Evolutionary conservation across 2,888 invertebrate species (phyloP).

Genomic region (Steinernema scapterisci): DNA sequence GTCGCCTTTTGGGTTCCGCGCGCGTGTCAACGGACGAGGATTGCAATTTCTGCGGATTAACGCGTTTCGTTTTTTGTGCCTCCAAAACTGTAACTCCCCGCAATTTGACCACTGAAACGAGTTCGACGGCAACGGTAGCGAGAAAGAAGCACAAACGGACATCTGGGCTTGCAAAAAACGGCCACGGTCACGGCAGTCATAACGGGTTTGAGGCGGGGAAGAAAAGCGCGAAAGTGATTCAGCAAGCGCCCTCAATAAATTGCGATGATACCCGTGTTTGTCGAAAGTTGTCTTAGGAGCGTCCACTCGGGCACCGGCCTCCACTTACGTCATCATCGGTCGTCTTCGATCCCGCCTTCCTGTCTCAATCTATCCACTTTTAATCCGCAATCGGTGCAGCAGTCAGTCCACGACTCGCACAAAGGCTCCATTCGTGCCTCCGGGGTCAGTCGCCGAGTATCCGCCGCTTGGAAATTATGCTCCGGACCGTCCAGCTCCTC

Average conservation of each 20-base stretch:
- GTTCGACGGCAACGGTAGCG: not conserved
- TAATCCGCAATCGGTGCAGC: slow-evolving; percentile 22
- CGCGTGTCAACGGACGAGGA: not conserved
- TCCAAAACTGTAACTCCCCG: slow-evolving; percentile 14
- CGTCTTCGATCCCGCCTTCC: slow-evolving; percentile 28
- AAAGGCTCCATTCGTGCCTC: slow-evolving; percentile 30
- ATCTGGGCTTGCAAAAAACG: not conserved
- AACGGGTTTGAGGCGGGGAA: not conserved
- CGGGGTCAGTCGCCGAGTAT: slow-evolving; percentile 26
- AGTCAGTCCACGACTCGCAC: slow-evolving; percentile 10
- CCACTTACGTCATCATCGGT: slow-evolving; percentile 17
- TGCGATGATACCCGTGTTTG: slow-evolving; percentile 8
- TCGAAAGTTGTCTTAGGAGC: not conserved
- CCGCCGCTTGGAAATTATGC: slow-evolving; percentile 31
- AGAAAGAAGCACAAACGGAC: not conserved
- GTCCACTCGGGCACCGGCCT: slow-evolving; percentile 1
- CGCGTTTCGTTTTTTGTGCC: slow-evolving; percentile 22
- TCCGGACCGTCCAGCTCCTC: slow-evolving; percentile 2
- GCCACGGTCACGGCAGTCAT: not conserved
- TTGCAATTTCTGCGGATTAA: slow-evolving; percentile 28
- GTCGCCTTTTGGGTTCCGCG: slow-evolving; percentile 22
- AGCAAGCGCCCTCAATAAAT: not conserved
- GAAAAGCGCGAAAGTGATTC: slow-evolving; percentile 17
- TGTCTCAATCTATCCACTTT: slow-evolving; percentile 11
- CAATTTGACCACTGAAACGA: not conserved